A percentile compares a stretch with the other conserved stretches of the same genome.
phyloP scores from a whole-genome alignment of 2,113 vertebrate species.

The Gymnocephalus cernua region DNA sequence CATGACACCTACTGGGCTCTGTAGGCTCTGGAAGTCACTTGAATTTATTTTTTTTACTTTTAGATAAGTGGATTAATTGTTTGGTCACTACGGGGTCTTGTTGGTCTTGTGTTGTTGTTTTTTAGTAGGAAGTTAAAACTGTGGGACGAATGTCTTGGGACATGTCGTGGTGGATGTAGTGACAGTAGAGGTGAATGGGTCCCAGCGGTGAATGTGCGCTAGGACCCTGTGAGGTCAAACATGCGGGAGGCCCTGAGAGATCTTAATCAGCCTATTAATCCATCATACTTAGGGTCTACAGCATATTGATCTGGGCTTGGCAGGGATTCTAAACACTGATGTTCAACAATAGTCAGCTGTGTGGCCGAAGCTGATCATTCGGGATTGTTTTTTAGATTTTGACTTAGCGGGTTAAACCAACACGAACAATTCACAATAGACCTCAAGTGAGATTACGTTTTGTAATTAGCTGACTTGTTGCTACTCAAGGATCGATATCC shows the following conservation, averaged over 20 bases:
- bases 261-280: conserved; percentile 24
- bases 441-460: conserved; percentile 18
- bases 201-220: too few relatives aligned
- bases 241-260: background rate
- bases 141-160: background rate
- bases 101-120: background rate
- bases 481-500: conserved; percentile 35
- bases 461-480: conserved; percentile 3
- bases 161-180: background rate
- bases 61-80: background rate
- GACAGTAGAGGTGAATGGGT: background rate
- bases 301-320: conserved; percentile 20
- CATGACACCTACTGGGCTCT: background rate
- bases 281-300: background rate
- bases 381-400: background rate
- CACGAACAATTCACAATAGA: background rate
- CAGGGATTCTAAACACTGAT: conserved; percentile 6
- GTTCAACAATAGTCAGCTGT: background rate
- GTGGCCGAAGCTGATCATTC: background rate
- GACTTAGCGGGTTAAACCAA: conserved; percentile 5
- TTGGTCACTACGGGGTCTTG: background rate
- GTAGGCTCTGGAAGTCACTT: background rate
- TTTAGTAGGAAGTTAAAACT: background rate
- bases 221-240: background rate
- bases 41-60: too few relatives aligned